Percentiles rank a stretch among this genome's conserved stretches.
These are phyloP conservation scores for Rhodophaea formosa DNA, from an alignment of 2,888 invertebrate genomes.

Conservation along the genomic window DNA sequence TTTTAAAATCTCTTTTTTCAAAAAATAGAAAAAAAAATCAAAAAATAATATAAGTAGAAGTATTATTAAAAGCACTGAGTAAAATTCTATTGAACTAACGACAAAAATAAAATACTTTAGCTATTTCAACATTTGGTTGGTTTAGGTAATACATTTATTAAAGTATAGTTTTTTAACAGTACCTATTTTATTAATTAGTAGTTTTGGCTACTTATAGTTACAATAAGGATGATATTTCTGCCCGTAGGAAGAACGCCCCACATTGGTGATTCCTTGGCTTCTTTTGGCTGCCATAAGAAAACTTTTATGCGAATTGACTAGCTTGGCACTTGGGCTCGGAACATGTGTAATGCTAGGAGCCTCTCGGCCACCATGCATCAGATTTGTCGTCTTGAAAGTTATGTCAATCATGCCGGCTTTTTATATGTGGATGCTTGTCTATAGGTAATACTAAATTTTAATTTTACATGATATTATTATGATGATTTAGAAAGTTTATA, in stretches of 20 bases:
- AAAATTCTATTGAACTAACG: too few relatives aligned
- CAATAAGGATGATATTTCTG: not conserved
- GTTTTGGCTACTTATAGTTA: too few relatives aligned
- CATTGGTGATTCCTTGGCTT: constrained; percentile 77
- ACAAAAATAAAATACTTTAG: too few relatives aligned
- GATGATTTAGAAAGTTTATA: not conserved
- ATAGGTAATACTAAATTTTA: constrained; percentile 49
- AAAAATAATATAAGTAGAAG: too few relatives aligned
- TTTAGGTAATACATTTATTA: too few relatives aligned
- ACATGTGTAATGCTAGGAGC: constrained; percentile 72
- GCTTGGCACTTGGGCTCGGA: constrained; percentile 69
- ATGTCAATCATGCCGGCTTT: constrained; percentile 67
- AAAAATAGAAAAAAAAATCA: too few relatives aligned
- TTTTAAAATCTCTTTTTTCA: too few relatives aligned
- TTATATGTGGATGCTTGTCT: constrained; percentile 76
- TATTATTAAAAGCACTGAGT: too few relatives aligned
- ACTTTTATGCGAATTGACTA: constrained; percentile 67
- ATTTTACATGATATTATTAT: not conserved
- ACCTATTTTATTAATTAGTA: too few relatives aligned
- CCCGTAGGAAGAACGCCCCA: constrained; percentile 73
- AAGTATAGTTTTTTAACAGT: too few relatives aligned
- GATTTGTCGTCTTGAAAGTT: constrained; percentile 71
- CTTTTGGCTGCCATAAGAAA: constrained; percentile 70
- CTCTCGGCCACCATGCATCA: constrained; percentile 68
- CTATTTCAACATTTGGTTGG: too few relatives aligned